Evolutionary conservation across 2,888 invertebrate species (phyloP).

Genomic region (Thalpophila matura): DNA sequence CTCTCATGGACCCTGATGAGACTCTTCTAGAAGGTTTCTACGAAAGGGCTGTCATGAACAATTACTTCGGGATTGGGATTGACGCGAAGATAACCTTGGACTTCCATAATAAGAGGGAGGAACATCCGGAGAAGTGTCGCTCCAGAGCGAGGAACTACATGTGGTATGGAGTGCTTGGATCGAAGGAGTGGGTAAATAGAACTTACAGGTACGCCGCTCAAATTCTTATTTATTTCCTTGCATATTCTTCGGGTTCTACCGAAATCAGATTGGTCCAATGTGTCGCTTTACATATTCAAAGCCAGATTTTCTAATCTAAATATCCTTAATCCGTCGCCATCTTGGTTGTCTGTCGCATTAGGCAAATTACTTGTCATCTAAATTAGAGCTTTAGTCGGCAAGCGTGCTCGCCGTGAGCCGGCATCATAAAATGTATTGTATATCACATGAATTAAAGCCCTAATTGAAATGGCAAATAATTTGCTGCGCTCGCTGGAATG

Average conservation of each 20-base stretch:
- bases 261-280: too few relatives aligned
- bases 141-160: slow-evolving; percentile 98
- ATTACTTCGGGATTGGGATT: slow-evolving; percentile 99
- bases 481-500: too few relatives aligned
- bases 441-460: too few relatives aligned
- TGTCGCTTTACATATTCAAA: background rate
- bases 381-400: too few relatives aligned
- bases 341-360: background rate
- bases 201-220: slow-evolving; percentile 93
- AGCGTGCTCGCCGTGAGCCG: too few relatives aligned
- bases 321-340: background rate
- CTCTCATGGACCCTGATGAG: slow-evolving; percentile 98
- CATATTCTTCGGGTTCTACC: too few relatives aligned
- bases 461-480: too few relatives aligned
- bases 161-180: slow-evolving; percentile 97
- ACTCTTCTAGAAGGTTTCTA: slow-evolving; percentile 96
- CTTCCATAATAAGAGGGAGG: slow-evolving; percentile 99
- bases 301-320: background rate
- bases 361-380: too few relatives aligned
- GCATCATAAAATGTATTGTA: too few relatives aligned
- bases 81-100: slow-evolving; percentile 99
- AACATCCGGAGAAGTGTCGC: slow-evolving; percentile 98
- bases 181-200: slow-evolving; percentile 95
- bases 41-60: slow-evolving; percentile 99
- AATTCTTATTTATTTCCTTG: background rate